A percentile compares a stretch with the other conserved stretches of the same genome.
These are phyloP conservation scores for Phasianus colchicus DNA, from an alignment of 2,113 vertebrate species.

Conservation along the genomic window DNA sequence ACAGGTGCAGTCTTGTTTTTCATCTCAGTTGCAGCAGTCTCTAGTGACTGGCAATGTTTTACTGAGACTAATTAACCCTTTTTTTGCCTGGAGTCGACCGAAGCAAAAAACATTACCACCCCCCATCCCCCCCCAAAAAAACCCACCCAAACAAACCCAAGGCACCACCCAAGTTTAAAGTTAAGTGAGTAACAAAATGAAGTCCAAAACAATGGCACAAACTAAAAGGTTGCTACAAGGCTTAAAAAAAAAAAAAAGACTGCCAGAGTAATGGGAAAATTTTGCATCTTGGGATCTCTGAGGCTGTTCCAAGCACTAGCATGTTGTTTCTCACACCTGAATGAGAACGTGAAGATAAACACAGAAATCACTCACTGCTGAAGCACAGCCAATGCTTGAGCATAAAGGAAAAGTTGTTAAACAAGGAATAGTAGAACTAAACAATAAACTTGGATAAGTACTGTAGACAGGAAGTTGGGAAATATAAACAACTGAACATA, in stretches of 20 bases:
- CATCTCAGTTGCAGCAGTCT: constrained; percentile 71
- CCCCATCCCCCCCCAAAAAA: background rate
- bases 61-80: constrained; percentile 78
- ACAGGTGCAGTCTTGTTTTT: constrained; percentile 88
- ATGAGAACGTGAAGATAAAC: constrained; percentile 53
- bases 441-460: constrained; percentile 63
- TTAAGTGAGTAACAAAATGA: background rate
- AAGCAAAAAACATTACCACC: background rate
- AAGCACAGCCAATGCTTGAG: constrained; percentile 27
- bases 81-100: constrained; percentile 27
- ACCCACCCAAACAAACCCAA: background rate
- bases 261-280: background rate
- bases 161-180: background rate
- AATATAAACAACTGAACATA: constrained; percentile 59
- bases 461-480: constrained; percentile 50
- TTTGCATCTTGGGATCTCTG: background rate
- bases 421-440: constrained; percentile 59
- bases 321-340: constrained; percentile 50
- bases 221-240: background rate
- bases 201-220: background rate
- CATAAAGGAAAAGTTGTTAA: constrained; percentile 55
- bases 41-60: constrained; percentile 81
- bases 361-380: constrained; percentile 38
- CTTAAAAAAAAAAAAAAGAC: background rate
- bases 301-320: constrained; percentile 27